Base-by-base conservation (phyloP, 2,797 vertebrate genomes). In the Anguilla marmorata region DNA sequence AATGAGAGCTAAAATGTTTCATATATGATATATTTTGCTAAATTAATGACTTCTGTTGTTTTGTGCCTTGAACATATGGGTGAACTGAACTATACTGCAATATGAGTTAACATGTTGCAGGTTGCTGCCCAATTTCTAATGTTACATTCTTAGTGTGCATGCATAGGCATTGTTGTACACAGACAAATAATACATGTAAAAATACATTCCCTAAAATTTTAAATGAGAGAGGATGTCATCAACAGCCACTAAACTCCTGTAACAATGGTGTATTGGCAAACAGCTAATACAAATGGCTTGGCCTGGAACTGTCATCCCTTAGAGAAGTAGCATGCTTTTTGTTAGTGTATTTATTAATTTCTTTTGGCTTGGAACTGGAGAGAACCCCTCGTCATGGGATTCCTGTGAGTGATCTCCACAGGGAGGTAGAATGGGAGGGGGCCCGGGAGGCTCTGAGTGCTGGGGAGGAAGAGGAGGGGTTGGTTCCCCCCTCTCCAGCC, bases 401-500 rank as follows among this genome's bases (percentile, higher is more conserved):
- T 91, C 72, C 52, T 30, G 74, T 90, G 93, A 94, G 92, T 95
- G 93, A 95, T 95, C 92, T 91, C 92, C 79, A 24, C 45, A 21
- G 79, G 79, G 79, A 50, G 58, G 3, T 37, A 21, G 24, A n/a
- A 45, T 1, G 24, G 21, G 41, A 80, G 76, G 76, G 19, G 63
- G 76, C 7, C 30, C 24, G 56, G 91, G 92, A 74, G n/a, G 89
- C 87, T 84, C 85, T 24, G 12, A 21, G 30, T 88, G 91, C 91
- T 91, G 88, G 21, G 0, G 56, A 89, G 90, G 92, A 14, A 27
- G 16, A 7, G 45, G 1, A 9, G 11, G 45, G 41, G 37, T 37
- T 8, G 72, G 30, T 21, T 12, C 69, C 92, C 92, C 91, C 90
- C 90, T 87, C 86, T 24, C 85, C 89, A 88, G 74, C 90, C 89